Evolutionary conservation across 2,888 invertebrate genomes (phyloP).

Genomic region (Lucinisca nassula): DNA sequence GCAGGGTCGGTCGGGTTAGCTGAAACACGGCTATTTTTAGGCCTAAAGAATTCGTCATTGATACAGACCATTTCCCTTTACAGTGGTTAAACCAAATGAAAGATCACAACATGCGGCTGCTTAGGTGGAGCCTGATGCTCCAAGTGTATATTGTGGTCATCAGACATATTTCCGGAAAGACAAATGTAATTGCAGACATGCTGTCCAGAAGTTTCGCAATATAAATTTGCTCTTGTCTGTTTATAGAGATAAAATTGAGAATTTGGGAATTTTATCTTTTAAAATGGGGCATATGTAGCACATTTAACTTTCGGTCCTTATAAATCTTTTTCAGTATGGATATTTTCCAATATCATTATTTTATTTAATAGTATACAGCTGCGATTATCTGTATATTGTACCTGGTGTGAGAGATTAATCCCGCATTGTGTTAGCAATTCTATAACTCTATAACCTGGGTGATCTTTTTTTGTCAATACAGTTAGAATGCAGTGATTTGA

Average conservation of each 20-base stretch:
- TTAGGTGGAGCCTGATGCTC: slow-evolving; percentile 21
- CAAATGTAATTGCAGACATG: slow-evolving; percentile 5
- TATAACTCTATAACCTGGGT: no score
- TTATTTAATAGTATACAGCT: no score
- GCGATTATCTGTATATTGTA: no score
- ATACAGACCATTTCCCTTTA: slow-evolving; percentile 38
- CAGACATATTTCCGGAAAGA: slow-evolving; percentile 1
- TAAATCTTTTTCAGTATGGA: no score
- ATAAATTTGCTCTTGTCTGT: neutral
- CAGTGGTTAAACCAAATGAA: slow-evolving; percentile 31
- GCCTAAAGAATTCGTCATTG: slow-evolving; percentile 35
- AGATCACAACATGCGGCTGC: slow-evolving; percentile 25
- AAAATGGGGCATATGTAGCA: slow-evolving; percentile 2
- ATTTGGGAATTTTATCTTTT: neutral
- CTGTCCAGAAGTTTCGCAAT: neutral
- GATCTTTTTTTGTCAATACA: no score
- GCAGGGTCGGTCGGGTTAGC: no score
- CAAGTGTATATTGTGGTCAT: neutral
- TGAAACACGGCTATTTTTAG: no score
- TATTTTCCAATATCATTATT: no score
- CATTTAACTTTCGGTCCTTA: neutral
- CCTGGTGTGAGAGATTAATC: no score
- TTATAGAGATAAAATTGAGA: neutral
- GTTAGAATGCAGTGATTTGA: no score
- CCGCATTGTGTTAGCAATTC: no score